phyloP scores from a whole-genome alignment of 2,888 invertebrate species.

The Merodon equestris region DNA sequence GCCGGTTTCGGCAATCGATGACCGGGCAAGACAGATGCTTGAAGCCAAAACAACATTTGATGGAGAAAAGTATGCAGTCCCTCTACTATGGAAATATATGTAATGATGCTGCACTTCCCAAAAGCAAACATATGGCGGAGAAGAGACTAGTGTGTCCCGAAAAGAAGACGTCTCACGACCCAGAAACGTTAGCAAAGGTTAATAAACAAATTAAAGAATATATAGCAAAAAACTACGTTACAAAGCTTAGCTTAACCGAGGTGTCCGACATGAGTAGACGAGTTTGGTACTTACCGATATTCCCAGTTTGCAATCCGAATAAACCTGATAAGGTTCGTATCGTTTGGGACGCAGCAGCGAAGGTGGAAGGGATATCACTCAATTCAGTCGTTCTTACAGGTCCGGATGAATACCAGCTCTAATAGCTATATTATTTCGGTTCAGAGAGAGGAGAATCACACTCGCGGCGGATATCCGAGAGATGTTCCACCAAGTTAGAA shows the following conservation, averaged over 20 bases:
- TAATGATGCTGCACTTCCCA: background rate
- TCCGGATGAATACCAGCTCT: constrained; percentile 8
- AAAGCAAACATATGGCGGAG: background rate
- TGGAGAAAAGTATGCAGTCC: background rate
- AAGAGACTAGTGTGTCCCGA: background rate
- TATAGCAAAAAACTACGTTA: too few relatives aligned
- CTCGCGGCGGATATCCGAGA: constrained; percentile 1
- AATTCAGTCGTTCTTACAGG: constrained; percentile 10
- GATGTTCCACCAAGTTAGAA: constrained; percentile 12
- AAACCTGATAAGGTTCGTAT: background rate
- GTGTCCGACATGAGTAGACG: too few relatives aligned
- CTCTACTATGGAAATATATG: background rate
- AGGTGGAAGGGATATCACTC: constrained; percentile 11
- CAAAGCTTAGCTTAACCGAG: too few relatives aligned
- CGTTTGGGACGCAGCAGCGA: background rate
- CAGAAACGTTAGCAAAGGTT: too few relatives aligned
- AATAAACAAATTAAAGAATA: too few relatives aligned
- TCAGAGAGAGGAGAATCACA: background rate
- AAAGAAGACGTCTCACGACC: background rate
- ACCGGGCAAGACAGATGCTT: background rate
- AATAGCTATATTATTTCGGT: background rate
- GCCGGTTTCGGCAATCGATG: background rate
- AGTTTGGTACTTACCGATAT: too few relatives aligned
- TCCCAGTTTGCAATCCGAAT: background rate
- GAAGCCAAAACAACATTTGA: background rate